Evolutionary conservation across 2,888 invertebrate species (phyloP).

Genomic region (Ceramica pisi): DNA sequence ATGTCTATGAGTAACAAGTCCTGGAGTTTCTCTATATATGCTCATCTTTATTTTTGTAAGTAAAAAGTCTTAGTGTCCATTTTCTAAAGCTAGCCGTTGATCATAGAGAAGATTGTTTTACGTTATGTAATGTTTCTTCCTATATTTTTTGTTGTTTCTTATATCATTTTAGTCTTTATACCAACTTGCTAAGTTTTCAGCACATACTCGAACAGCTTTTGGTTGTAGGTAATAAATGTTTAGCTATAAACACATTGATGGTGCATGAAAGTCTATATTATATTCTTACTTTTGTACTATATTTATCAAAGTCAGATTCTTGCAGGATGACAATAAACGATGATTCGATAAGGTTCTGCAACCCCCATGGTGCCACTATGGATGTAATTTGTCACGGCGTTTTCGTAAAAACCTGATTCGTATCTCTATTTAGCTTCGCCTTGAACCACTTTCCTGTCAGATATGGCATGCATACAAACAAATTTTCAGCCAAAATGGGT

Average conservation of each 20-base stretch:
- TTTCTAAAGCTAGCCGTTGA: neutral
- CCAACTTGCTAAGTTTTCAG: no score
- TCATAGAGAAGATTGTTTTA: neutral
- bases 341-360: conserved; percentile 41
- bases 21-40: neutral
- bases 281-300: neutral
- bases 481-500: conserved; percentile 28
- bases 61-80: neutral
- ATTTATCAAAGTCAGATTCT: conserved; percentile 33
- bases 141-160: neutral
- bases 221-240: no score
- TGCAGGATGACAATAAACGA: conserved; percentile 51
- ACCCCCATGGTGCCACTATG: conserved; percentile 33
- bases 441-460: conserved; percentile 57
- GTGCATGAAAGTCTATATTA: neutral
- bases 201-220: no score
- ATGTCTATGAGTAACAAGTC: neutral
- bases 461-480: conserved; percentile 47
- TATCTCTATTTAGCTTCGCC: conserved; percentile 59
- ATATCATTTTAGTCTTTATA: no score
- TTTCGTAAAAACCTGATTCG: conserved; percentile 48
- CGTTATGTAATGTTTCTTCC: neutral
- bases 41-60: conserved; percentile 1
- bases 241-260: no score
- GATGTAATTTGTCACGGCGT: conserved; percentile 48